phyloP scores from a whole-genome alignment of 2,888 invertebrate genomes.

The Stegophylla sp. region DNA sequence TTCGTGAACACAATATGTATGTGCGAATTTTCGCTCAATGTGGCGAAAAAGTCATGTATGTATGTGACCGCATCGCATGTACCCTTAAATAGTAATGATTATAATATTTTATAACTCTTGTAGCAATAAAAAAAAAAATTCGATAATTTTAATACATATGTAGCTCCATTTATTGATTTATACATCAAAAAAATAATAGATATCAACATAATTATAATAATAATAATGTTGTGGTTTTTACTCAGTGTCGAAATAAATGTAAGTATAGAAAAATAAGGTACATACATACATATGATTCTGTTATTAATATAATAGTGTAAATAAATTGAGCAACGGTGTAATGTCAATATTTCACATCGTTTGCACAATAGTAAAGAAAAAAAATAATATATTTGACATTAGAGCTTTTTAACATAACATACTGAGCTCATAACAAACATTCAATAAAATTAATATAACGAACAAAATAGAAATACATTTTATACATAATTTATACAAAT shows the following conservation, averaged over 20 bases:
- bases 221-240: too few relatives aligned
- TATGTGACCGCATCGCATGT: too few relatives aligned
- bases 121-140: too few relatives aligned
- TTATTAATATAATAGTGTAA: constrained; percentile 14
- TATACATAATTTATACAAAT: background rate
- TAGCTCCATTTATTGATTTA: constrained; percentile 20
- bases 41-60: too few relatives aligned
- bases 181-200: constrained; percentile 6
- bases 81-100: too few relatives aligned
- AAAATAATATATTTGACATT: background rate
- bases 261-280: too few relatives aligned
- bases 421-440: constrained; percentile 2
- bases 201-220: background rate
- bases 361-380: constrained; percentile 13
- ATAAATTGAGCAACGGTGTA: constrained; percentile 10
- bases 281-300: background rate
- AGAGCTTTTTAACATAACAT: constrained; percentile 23
- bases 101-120: too few relatives aligned
- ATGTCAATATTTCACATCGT: constrained; percentile 1
- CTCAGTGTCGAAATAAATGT: too few relatives aligned
- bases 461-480: background rate
- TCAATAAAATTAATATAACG: constrained; percentile 9
- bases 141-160: background rate
- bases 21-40: too few relatives aligned
- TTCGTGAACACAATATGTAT: too few relatives aligned